These are phyloP conservation scores for Epirrhoe alternata DNA, from an alignment of 2,888 invertebrate species.

Conservation along the genomic window DNA sequence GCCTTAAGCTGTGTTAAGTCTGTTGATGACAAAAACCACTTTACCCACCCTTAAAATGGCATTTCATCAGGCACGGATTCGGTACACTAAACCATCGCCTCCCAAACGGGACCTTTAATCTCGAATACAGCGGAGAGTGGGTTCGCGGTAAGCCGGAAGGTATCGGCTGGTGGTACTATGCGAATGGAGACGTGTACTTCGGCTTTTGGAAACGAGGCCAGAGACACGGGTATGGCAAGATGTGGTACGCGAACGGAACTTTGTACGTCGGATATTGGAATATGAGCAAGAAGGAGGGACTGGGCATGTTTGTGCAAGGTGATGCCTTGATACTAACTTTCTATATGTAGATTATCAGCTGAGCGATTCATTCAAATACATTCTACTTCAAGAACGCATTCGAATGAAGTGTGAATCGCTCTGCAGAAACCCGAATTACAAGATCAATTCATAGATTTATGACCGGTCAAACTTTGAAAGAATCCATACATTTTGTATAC, in stretches of 20 bases:
- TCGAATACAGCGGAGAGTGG: conserved; percentile 87
- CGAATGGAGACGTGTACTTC: conserved; percentile 85
- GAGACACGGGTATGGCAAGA: conserved; percentile 85
- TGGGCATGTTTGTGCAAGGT: conserved; percentile 84
- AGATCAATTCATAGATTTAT: too few relatives aligned
- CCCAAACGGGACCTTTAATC: conserved; percentile 68
- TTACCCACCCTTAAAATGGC: background rate
- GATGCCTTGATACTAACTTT: background rate
- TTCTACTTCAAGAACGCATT: too few relatives aligned
- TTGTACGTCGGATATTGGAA: conserved; percentile 87
- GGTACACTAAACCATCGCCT: conserved; percentile 79
- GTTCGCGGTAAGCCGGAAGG: conserved; percentile 84
- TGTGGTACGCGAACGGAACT: conserved; percentile 86
- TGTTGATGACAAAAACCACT: too few relatives aligned
- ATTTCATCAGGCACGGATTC: conserved; percentile 79
- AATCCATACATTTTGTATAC: too few relatives aligned
- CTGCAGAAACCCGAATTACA: too few relatives aligned
- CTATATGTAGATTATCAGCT: too few relatives aligned
- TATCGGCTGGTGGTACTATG: conserved; percentile 83
- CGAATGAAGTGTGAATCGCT: too few relatives aligned
- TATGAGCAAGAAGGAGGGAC: conserved; percentile 73
- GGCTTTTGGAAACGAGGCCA: conserved; percentile 82
- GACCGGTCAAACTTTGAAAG: too few relatives aligned
- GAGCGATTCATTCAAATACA: too few relatives aligned
- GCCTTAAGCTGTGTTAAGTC: too few relatives aligned